Conservation (phyloP, 1,140 invertebrate genomes). For the Chrysoperla carnea region DNA sequence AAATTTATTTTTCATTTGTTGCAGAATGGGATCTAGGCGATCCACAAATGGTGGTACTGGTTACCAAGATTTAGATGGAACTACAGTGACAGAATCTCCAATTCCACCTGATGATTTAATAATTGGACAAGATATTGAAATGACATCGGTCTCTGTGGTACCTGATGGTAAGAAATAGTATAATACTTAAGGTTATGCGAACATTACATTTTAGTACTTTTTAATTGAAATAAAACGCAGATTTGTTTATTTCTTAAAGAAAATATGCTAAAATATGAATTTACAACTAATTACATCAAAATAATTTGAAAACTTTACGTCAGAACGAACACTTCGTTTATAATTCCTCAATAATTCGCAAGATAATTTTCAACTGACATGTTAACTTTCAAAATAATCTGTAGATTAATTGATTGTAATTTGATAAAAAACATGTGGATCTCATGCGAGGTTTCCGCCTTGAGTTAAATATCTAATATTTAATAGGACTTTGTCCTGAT, state of each 20-base stretch:
- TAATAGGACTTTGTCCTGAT: too few species aligned
- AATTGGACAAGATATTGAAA: constrained; percentile 47
- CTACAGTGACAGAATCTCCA: neutral
- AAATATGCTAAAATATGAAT: constrained; percentile 2
- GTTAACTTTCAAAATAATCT: too few species aligned
- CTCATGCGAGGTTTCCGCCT: too few species aligned
- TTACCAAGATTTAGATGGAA: neutral
- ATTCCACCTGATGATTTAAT: constrained; percentile 12
- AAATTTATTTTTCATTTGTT: neutral
- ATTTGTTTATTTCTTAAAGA: too few species aligned
- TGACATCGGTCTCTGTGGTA: constrained; percentile 62
- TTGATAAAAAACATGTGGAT: too few species aligned
- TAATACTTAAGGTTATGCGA: constrained; percentile 6
- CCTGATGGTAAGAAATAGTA: constrained; percentile 62
- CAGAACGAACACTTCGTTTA: too few species aligned
- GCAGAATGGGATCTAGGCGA: neutral
- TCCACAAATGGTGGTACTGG: neutral
- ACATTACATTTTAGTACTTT: constrained; percentile 4
- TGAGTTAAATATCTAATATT: too few species aligned
- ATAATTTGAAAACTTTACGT: too few species aligned
- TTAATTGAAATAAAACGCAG: neutral
- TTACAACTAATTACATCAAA: constrained; percentile 1
- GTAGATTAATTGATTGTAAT: too few species aligned
- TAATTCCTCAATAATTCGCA: too few species aligned
- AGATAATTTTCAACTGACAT: too few species aligned